Base-by-base conservation (phyloP, 2,888 invertebrate species). In the Invenusta paracnida region DNA sequence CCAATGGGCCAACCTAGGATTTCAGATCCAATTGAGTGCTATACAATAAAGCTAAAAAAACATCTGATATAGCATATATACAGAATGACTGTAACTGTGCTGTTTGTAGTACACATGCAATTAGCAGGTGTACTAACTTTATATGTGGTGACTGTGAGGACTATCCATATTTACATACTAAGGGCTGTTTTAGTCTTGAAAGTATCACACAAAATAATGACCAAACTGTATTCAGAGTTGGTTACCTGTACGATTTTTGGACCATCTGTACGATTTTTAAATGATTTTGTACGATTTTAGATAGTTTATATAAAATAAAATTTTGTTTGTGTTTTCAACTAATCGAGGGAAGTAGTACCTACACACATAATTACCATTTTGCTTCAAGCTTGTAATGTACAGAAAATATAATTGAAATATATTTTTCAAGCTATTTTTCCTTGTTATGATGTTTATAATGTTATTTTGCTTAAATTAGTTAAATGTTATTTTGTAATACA, bases 1-100 rank as follows among this genome's bases (percentile, higher is more conserved):
- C 25, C 29, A 73, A 73, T n/a, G n/a, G 30, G 85, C 30, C 30
- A 11, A 85, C 85, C 28, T 30, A 27, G 17, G 28, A n/a, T 27
- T 23, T 79, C 79, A 79, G 79, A 25, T 27, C 79, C 79, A 79
- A 27, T 79, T 79, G 79, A 79, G 79, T n/a, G n/a, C 5, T 79
- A 79, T 27, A 79, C 79, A 79, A 25, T n/a, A n/a, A n/a, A n/a
- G n/a, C n/a, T n/a, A n/a, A 79, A 5, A 79, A 79, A 79, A 79
- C 2, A 27, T n/a, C 2, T 79, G 5, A 11, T 23, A n/a, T 79
- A 27, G 5, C 2, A n/a, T n/a, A 79, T 79, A n/a, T 27, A 25
- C 25, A 79, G 23, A 79, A 79, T 79, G 79, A 27, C 23, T n/a
- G 5, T 2, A 79, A 25, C 79, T 25, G 23, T 25, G 28, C n/a